These are phyloP conservation scores for Hyperoplus lanceolatus DNA, from an alignment of 2,797 vertebrate species.

Conservation along the genomic window DNA sequence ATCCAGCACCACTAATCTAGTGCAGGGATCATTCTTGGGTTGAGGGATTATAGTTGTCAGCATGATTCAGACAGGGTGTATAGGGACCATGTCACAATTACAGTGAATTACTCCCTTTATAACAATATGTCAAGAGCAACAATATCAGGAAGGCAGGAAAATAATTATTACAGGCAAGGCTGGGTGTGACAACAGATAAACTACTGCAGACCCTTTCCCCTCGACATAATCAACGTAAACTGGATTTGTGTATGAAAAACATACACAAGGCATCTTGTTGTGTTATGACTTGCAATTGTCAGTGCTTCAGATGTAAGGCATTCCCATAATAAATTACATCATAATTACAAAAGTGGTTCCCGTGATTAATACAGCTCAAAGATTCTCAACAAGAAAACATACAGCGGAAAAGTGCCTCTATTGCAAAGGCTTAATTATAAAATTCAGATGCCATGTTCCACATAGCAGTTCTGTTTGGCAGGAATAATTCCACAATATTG, in stretches of 20 bases:
- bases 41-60: conserved; percentile 25
- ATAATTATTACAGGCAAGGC: background rate
- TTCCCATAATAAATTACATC: background rate
- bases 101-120: conserved; percentile 14
- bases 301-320: conserved; percentile 19
- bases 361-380: conserved; percentile 11
- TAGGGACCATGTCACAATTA: conserved; percentile 11
- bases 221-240: too few relatives aligned
- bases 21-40: conserved; percentile 22
- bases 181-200: conserved; percentile 4
- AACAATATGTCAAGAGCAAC: conserved; percentile 12
- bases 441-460: conserved; percentile 31
- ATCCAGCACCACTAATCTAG: conserved; percentile 22
- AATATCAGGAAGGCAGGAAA: conserved; percentile 26
- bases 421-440: conserved; percentile 2
- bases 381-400: conserved; percentile 6
- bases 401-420: conserved; percentile 24
- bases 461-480: conserved; percentile 36
- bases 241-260: too few relatives aligned
- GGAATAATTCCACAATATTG: conserved; percentile 32
- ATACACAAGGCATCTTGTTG: background rate
- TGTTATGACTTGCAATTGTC: background rate
- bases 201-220: conserved; percentile 3
- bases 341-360: conserved; percentile 8
- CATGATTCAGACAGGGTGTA: conserved; percentile 28